These are phyloP conservation scores for Myrmophylax atrothorax DNA, from an alignment of 2,113 vertebrate species.

Conservation along the genomic window DNA sequence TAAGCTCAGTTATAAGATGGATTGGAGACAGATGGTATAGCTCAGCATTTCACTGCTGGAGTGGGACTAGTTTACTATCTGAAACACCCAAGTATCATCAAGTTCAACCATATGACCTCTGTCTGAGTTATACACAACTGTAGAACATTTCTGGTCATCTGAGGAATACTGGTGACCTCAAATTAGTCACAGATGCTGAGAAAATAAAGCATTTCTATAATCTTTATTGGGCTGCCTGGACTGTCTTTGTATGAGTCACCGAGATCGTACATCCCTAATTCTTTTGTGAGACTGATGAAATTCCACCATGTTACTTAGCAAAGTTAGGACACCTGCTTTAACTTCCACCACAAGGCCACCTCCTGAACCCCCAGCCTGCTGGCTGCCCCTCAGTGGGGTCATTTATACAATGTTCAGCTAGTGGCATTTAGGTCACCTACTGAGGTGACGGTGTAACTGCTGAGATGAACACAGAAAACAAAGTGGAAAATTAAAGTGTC, in stretches of 20 bases:
- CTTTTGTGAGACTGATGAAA: neutral
- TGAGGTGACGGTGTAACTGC: neutral
- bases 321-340: neutral
- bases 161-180: neutral
- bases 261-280: neutral
- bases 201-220: neutral
- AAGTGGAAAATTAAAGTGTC: neutral
- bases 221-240: neutral
- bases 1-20: neutral
- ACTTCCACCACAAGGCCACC: neutral
- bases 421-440: neutral
- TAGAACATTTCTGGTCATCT: neutral
- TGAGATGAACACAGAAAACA: neutral
- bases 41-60: neutral
- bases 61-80: neutral
- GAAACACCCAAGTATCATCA: neutral
- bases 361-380: neutral
- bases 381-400: neutral
- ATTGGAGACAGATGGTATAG: neutral
- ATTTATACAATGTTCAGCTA: neutral
- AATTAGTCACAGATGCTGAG: neutral
- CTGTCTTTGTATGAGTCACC: neutral
- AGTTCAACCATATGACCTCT: neutral
- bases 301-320: neutral
- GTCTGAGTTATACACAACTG: neutral